These are phyloP conservation scores for Brachionus rubens DNA, from an alignment of 1,140 invertebrate genomes.

Conservation along the genomic window DNA sequence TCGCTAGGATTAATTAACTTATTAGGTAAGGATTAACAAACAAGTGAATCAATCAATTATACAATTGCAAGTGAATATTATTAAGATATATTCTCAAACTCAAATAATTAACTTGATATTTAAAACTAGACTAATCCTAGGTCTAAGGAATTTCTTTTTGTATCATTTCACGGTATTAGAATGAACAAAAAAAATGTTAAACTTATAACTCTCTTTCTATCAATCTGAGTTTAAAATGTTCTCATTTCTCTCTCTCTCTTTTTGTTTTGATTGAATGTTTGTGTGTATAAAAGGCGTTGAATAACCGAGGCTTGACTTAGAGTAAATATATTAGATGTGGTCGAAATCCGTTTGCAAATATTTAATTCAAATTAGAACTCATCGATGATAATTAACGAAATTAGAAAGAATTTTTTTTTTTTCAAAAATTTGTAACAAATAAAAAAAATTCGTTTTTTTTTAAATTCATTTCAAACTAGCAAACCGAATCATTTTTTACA, in stretches of 20 bases:
- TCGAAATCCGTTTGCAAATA: no score
- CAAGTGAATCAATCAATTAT: conserved; percentile 37
- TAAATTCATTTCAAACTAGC: no score
- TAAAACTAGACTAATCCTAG: conserved; percentile 16
- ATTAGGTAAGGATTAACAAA: conserved; percentile 37
- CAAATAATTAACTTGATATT: conserved; percentile 19
- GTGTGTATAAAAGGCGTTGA: no score
- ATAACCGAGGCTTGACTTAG: no score
- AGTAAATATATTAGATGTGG: no score
- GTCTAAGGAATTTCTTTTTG: not conserved
- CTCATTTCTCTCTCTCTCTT: not conserved
- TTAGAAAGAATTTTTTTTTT: no score
- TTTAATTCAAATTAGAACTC: no score
- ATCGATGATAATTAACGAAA: no score
- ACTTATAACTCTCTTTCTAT: not conserved
- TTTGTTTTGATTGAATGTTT: no score
- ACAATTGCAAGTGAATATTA: not conserved
- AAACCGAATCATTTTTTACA: no score
- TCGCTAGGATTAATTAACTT: conserved; percentile 19
- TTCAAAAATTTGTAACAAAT: no score
- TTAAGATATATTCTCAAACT: not conserved
- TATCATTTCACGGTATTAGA: conserved; percentile 26
- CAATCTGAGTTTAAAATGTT: not conserved
- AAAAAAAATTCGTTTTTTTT: no score
- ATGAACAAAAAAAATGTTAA: conserved; percentile 24